Conservation (phyloP, 2,888 invertebrate genomes). For the Furcula furcula region DNA sequence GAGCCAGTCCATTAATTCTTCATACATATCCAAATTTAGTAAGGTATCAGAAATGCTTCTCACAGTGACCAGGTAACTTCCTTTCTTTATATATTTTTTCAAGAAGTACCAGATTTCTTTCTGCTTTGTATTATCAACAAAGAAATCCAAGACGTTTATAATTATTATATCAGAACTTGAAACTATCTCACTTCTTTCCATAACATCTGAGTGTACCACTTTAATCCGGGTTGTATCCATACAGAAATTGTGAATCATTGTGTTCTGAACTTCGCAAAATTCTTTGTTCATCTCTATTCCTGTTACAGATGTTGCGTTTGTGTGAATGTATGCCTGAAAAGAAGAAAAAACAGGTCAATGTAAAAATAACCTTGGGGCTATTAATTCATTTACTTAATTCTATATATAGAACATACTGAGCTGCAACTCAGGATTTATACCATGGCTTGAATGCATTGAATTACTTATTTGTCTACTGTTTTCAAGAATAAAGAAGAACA, state of each 20-base stretch:
- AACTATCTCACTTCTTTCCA: conserved; percentile 77
- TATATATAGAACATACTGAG: no score
- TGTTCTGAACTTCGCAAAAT: conserved; percentile 83
- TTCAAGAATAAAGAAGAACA: no score
- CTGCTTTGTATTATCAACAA: conserved; percentile 81
- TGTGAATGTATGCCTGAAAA: conserved; percentile 82
- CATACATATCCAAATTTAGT: conserved; percentile 64
- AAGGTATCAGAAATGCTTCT: conserved; percentile 82
- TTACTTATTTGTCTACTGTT: no score
- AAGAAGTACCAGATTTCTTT: conserved; percentile 83
- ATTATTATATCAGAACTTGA: conserved; percentile 82
- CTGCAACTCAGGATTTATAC: no score
- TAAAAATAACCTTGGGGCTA: no score
- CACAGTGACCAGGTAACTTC: conserved; percentile 80
- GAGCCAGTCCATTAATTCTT: conserved; percentile 74
- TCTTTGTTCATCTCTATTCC: conserved; percentile 87
- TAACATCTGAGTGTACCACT: conserved; percentile 82
- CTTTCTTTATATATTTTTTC: conserved; percentile 74
- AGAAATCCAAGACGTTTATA: conserved; percentile 87
- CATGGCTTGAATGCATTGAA: no score
- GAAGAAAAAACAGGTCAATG: no score
- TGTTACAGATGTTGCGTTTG: conserved; percentile 80
- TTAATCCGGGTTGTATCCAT: conserved; percentile 74
- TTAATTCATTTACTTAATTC: no score
- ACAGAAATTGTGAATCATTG: conserved; percentile 77